Evolutionary conservation across 2,888 invertebrate species (phyloP).

Genomic region (Ophion ventricosus): DNA sequence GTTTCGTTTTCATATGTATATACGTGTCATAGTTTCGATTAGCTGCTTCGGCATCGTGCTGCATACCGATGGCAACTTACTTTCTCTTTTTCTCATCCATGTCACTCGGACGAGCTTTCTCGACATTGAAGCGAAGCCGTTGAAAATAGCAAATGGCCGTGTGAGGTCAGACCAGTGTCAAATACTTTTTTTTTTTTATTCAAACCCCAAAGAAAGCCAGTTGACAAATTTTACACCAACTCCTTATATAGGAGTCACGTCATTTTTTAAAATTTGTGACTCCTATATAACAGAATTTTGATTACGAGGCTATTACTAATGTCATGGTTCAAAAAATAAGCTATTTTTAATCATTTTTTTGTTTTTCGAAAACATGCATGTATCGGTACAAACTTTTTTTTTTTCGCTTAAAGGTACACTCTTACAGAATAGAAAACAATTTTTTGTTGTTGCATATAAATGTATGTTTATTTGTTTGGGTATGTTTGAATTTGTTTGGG

Average conservation of each 20-base stretch:
- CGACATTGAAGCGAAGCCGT: conserved; percentile 22
- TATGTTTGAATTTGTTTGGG: no score
- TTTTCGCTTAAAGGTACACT: no score
- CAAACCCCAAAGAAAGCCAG: not conserved
- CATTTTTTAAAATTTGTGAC: not conserved
- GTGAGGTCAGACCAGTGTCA: conserved; percentile 30
- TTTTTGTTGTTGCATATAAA: no score
- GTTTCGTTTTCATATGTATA: not conserved
- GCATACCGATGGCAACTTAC: conserved; percentile 31
- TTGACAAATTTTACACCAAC: not conserved
- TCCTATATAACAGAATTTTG: not conserved
- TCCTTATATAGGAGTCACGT: not conserved
- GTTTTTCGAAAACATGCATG: no score
- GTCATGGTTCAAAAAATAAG: no score
- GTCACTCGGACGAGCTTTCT: conserved; percentile 33
- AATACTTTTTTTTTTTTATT: no score
- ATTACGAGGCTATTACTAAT: no score
- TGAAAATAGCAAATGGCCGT: conserved; percentile 31
- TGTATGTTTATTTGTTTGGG: no score
- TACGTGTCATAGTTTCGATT: conserved; percentile 31
- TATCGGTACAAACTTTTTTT: no score
- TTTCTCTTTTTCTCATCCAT: conserved; percentile 57
- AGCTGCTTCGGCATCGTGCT: not conserved
- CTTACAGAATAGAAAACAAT: no score
- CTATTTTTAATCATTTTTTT: no score